Conservation (phyloP, 2,888 invertebrate genomes). For the Horisme vitalbata region DNA sequence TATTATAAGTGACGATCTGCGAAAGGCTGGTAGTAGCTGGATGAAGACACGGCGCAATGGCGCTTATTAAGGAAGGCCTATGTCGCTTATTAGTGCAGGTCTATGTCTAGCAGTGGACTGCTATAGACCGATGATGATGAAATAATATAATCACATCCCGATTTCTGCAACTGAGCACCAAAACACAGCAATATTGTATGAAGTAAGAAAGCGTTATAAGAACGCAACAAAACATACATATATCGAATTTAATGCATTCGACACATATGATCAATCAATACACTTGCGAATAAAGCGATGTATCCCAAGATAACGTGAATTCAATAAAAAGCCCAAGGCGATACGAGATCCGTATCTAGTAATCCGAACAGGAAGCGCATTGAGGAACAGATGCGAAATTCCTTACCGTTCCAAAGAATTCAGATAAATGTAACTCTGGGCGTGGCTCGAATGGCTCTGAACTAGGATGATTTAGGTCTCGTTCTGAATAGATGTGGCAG, state of each 20-base stretch:
- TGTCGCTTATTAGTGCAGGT: too few species aligned
- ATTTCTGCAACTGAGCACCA: too few species aligned
- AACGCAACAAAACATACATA: constrained; percentile 1
- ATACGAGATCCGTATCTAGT: constrained; percentile 72
- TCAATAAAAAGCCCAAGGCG: constrained; percentile 62
- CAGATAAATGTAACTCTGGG: constrained; percentile 58
- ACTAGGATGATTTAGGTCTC: constrained; percentile 53
- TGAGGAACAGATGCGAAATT: constrained; percentile 81
- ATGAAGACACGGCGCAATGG: too few species aligned
- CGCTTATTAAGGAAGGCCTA: too few species aligned
- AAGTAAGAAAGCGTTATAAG: constrained; percentile 9
- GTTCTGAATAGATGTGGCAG: constrained; percentile 41
- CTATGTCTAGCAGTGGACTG: too few species aligned
- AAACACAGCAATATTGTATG: background rate
- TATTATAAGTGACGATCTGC: too few species aligned
- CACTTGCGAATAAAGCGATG: constrained; percentile 56
- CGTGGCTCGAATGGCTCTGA: constrained; percentile 67
- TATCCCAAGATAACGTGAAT: constrained; percentile 55
- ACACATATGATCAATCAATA: constrained; percentile 34
- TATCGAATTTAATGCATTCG: too few species aligned
- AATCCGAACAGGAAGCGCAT: constrained; percentile 80
- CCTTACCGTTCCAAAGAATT: constrained; percentile 51
- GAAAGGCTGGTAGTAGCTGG: too few species aligned
- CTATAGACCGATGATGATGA: too few species aligned
- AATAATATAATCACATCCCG: too few species aligned